Conservation (phyloP, 2,888 invertebrate genomes). For the Eumerus sabulonum region DNA sequence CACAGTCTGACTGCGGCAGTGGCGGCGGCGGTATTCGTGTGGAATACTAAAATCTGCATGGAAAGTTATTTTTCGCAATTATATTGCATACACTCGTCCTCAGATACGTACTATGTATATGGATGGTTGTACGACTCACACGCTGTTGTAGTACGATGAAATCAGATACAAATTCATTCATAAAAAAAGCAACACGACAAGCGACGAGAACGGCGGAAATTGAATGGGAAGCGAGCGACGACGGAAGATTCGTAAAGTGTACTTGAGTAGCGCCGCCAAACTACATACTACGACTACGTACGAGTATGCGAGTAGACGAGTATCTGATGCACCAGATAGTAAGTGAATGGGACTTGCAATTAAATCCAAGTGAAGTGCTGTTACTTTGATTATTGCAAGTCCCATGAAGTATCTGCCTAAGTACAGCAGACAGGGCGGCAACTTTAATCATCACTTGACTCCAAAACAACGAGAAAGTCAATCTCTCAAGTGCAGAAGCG, state of each 20-base stretch:
- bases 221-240: slow-evolving; percentile 65
- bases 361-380: too few species aligned
- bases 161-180: slow-evolving; percentile 54
- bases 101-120: slow-evolving; percentile 40
- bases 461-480: neutral
- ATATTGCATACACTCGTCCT: slow-evolving; percentile 46
- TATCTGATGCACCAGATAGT: neutral
- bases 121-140: neutral
- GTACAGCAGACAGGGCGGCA: slow-evolving; percentile 38
- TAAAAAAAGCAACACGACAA: slow-evolving; percentile 31
- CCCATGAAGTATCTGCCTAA: slow-evolving; percentile 29
- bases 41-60: slow-evolving; percentile 63
- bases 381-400: neutral
- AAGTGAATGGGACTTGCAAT: neutral
- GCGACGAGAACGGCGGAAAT: slow-evolving; percentile 53
- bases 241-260: slow-evolving; percentile 54
- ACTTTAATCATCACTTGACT: slow-evolving; percentile 27
- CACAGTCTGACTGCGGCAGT: too few species aligned
- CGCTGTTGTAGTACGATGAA: slow-evolving; percentile 19
- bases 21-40: slow-evolving; percentile 39
- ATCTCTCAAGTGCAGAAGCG: neutral
- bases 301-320: slow-evolving; percentile 10
- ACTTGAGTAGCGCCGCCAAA: slow-evolving; percentile 32
- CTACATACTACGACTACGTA: slow-evolving; percentile 44
- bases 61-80: slow-evolving; percentile 68